phyloP scores from a whole-genome alignment of 2,113 vertebrate species.

The Thalassoma bifasciatum region DNA sequence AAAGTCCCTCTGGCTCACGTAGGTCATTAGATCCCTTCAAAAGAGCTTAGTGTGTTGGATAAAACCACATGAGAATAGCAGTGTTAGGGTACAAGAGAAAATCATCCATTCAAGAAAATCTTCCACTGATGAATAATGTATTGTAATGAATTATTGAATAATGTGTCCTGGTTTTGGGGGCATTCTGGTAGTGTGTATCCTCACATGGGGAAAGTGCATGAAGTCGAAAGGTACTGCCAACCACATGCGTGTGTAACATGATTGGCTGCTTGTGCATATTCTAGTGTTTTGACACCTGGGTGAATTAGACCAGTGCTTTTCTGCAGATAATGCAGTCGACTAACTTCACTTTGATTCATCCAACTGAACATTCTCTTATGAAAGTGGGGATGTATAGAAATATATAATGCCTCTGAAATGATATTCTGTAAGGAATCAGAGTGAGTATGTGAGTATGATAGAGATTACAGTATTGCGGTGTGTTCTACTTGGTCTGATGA shows the following conservation, averaged over 20 bases:
- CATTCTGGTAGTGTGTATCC: conserved; percentile 41
- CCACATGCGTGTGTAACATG: conserved; percentile 27
- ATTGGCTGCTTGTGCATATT: conserved; percentile 44
- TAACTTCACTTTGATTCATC: background rate
- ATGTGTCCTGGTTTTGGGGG: conserved; percentile 65
- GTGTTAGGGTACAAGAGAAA: conserved; percentile 26
- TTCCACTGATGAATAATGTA: conserved; percentile 71
- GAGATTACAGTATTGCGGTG: no score
- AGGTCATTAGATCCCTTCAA: conserved; percentile 34
- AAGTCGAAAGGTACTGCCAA: conserved; percentile 23
- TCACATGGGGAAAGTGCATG: conserved; percentile 28
- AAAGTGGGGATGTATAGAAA: background rate
- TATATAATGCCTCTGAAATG: no score
- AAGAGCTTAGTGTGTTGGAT: conserved; percentile 25
- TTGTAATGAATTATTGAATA: conserved; percentile 72
- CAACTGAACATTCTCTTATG: no score
- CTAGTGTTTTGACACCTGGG: conserved; percentile 36
- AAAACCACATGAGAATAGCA: conserved; percentile 39
- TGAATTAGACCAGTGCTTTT: background rate
- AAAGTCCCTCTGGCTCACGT: background rate
- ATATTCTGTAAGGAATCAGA: no score
- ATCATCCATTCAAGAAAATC: conserved; percentile 59
- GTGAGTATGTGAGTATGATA: no score
- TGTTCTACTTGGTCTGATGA: no score
- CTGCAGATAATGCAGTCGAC: background rate